Conservation (phyloP, 2,888 invertebrate species). For the Spodoptera exigua region DNA sequence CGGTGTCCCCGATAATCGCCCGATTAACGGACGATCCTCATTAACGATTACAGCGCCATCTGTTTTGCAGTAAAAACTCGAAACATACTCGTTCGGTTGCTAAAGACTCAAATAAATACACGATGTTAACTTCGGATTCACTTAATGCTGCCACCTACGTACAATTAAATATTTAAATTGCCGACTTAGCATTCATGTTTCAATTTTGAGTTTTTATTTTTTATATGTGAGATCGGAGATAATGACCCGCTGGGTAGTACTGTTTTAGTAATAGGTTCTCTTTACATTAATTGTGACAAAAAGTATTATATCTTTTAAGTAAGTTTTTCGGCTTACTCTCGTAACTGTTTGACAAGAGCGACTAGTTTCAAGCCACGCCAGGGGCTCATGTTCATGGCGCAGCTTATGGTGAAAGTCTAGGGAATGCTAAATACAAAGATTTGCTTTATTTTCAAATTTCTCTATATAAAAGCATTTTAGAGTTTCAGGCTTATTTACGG, state of each 20-base stretch:
- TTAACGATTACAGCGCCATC: constrained; percentile 69
- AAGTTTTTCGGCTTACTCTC: no score
- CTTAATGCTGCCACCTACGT: constrained; percentile 68
- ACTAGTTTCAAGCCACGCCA: no score
- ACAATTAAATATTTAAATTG: constrained; percentile 76
- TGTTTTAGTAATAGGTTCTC: constrained; percentile 4
- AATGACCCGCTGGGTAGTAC: constrained; percentile 6
- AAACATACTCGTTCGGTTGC: constrained; percentile 57
- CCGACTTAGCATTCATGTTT: constrained; percentile 41
- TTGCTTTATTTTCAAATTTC: no score
- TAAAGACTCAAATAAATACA: constrained; percentile 68
- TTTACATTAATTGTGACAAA: background rate
- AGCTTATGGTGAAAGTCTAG: no score
- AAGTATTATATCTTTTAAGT: background rate
- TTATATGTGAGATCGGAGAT: constrained; percentile 35
- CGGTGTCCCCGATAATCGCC: constrained; percentile 5
- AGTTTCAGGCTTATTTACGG: no score
- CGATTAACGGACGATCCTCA: constrained; percentile 53
- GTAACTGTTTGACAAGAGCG: no score
- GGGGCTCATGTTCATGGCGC: no score
- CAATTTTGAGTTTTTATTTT: constrained; percentile 28
- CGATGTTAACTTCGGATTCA: constrained; percentile 64
- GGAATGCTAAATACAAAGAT: no score
- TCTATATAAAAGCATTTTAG: no score
- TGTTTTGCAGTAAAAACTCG: constrained; percentile 63